Percentiles rank a stretch among this genome's conserved stretches.
phyloP scores from a whole-genome alignment of 2,797 vertebrate species.

The Gymnodraco acuticeps region DNA sequence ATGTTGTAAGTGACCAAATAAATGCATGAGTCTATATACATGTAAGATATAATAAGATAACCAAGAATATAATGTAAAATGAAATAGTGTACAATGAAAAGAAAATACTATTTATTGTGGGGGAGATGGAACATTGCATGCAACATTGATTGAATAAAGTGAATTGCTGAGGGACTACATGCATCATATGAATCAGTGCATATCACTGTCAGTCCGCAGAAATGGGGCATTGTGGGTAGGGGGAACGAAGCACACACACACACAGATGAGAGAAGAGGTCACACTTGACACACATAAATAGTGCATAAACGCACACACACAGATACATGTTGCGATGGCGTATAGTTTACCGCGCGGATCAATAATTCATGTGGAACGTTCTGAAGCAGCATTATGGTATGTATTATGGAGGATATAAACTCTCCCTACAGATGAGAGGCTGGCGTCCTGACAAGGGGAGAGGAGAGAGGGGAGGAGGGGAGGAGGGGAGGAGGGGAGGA shows the following conservation, averaged over 20 bases:
- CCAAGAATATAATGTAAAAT: too few species aligned
- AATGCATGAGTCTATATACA: too few species aligned
- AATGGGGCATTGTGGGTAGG: constrained; percentile 20
- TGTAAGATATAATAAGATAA: too few species aligned
- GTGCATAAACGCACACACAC: constrained; percentile 53
- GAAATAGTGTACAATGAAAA: not conserved
- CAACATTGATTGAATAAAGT: constrained; percentile 47
- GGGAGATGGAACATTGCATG: constrained; percentile 20
- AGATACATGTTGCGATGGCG: constrained; percentile 22
- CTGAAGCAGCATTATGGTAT: constrained; percentile 54
- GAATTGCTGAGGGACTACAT: constrained; percentile 49
- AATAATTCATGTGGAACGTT: constrained; percentile 71
- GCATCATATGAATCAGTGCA: constrained; percentile 61
- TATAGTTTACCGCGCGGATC: constrained; percentile 54
- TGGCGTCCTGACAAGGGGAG: constrained; percentile 25
- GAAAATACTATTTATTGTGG: not conserved
- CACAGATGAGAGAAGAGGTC: constrained; percentile 41
- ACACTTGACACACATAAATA: constrained; percentile 66
- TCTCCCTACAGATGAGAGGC: constrained; percentile 78
- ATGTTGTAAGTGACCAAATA: too few species aligned
- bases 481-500: not conserved
- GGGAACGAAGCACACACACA: constrained; percentile 13
- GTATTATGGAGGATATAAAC: constrained; percentile 78
- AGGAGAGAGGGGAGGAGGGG: not conserved
- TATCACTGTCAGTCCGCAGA: constrained; percentile 52